Conservation (phyloP, 92 coral and sea anemone species). For the Phenganax marumi region DNA sequence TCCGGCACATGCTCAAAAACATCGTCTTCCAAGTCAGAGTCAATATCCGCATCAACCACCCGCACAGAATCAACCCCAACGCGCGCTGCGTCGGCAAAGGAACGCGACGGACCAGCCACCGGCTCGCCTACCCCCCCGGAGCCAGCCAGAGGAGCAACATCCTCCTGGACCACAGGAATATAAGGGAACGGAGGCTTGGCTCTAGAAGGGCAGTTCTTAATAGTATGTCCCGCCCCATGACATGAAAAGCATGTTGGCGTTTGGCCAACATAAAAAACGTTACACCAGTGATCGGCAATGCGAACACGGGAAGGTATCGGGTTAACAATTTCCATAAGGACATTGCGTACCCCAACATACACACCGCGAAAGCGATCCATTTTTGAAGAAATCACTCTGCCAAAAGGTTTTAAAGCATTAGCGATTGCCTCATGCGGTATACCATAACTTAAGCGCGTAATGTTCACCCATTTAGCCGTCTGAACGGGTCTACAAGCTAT, state of each 20-base stretch:
- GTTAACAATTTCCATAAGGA: neutral
- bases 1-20: too few relatives aligned
- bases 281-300: neutral
- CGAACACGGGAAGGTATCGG: neutral
- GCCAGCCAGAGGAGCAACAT: too few relatives aligned
- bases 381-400: neutral
- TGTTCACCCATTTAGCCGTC: neutral
- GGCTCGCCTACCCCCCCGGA: too few relatives aligned
- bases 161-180: too few relatives aligned
- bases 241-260: conserved; percentile 24
- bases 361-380: too few relatives aligned
- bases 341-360: neutral
- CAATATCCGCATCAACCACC: too few relatives aligned
- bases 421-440: neutral
- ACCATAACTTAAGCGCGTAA: neutral
- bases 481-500: neutral
- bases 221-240: neutral
- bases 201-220: neutral
- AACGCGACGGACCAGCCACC: too few relatives aligned
- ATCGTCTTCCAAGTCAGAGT: too few relatives aligned
- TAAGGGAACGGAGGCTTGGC: neutral
- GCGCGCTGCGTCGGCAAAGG: too few relatives aligned
- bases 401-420: neutral
- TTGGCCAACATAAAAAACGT: conserved; percentile 14
- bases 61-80: too few relatives aligned